Evolutionary conservation across 2,888 invertebrate species (phyloP), one percentile per base, ranked within the genome.

Genomic region (Chrysotoxum bicinctum): DNA sequence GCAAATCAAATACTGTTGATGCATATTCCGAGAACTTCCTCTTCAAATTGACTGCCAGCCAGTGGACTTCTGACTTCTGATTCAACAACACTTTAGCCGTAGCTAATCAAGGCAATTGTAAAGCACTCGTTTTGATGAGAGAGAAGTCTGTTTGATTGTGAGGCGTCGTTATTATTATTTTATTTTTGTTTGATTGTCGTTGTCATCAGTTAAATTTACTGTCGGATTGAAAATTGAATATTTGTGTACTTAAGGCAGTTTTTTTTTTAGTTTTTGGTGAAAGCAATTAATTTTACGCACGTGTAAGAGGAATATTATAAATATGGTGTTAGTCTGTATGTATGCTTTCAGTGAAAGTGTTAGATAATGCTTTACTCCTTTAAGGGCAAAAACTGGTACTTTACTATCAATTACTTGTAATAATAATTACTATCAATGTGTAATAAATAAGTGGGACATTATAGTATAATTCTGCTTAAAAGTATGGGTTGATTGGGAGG

Each of bases 71-170:
- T 66, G 66, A 48, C 26, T 50, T 50, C n/a, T 50, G 50, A 58
- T 58, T 58, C 64, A 45, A 64, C 45, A 64, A 30, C 26, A 64
- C 64, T 64, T 54, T 54, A 45, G 62, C 52, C 32, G 54, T 68
- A 58, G 81, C 62, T 85, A 85, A 85, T 85, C 81, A 85, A 76
- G 60, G 75, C 80, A 84, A 84, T 84, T 84, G 84, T 75, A 60
- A 45, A 70, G 69, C 62, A 60, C 77, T 77, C 80, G 70, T 80
- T 70, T 50, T 45, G 50, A 72, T 60, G 72, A 37, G 66, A 56
- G 79, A 50, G 37, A 54, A 74, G 69, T 72, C 73, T 68, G 43
- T 40, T 78, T 78, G 74, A 83, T 70, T 79, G 84, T 75, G 84
- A 66, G 72, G 82, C 76, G 70, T 81, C 64, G 64, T 45, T 14